Evolutionary conservation across 2,888 invertebrate genomes (phyloP).

Genomic region (Lochmaea crataegi): DNA sequence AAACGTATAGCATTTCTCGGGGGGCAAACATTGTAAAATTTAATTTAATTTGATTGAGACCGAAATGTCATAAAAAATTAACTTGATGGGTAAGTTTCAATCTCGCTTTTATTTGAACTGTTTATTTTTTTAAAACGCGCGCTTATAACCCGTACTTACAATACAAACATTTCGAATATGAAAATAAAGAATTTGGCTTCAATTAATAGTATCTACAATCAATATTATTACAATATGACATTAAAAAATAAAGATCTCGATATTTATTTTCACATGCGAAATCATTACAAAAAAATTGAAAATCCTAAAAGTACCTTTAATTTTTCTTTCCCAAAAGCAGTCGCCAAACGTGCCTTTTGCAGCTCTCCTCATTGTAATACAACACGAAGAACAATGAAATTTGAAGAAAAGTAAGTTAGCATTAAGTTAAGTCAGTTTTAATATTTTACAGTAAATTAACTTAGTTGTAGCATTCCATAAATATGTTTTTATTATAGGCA

Average conservation of each 20-base stretch:
- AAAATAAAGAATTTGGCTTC: conserved; percentile 1
- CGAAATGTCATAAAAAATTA: conserved; percentile 6
- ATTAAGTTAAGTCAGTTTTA: background rate
- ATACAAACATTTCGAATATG: conserved; percentile 29
- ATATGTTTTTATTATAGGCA: conserved; percentile 29
- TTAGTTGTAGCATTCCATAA: background rate
- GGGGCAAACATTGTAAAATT: background rate
- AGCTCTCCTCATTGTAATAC: conserved; percentile 34
- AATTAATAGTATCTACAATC: conserved; percentile 7
- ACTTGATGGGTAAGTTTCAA: conserved; percentile 23
- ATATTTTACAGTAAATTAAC: background rate
- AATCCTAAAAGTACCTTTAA: conserved; percentile 62
- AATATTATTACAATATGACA: conserved; percentile 46
- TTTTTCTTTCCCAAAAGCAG: conserved; percentile 59
- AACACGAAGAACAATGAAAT: conserved; percentile 30
- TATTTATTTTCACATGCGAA: conserved; percentile 64
- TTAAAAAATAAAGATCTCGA: conserved; percentile 54
- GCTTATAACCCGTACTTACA: conserved; percentile 15
- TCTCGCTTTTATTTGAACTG: background rate
- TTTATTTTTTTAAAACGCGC: conserved; percentile 20
- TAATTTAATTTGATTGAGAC: background rate
- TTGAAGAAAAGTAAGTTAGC: conserved; percentile 34
- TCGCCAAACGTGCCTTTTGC: conserved; percentile 37
- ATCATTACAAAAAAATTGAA: conserved; percentile 63
- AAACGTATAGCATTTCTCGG: background rate